Conservation (phyloP, 2,113 vertebrate genomes). For the Butorides virescens region DNA sequence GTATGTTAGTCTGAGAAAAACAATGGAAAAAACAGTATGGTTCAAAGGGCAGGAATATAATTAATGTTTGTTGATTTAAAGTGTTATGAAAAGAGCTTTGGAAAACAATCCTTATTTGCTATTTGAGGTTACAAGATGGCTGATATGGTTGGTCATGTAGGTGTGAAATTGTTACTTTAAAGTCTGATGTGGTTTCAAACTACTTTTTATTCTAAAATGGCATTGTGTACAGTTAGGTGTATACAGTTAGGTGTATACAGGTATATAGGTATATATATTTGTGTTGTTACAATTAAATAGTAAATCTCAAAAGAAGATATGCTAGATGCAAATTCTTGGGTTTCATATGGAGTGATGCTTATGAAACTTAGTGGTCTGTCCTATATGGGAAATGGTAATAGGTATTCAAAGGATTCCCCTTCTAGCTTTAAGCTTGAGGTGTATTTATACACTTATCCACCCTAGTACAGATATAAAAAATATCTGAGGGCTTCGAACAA, state of each 20-base stretch:
- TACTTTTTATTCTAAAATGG: not conserved
- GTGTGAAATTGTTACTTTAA: not conserved
- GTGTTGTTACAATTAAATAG: not conserved
- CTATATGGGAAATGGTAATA: not conserved
- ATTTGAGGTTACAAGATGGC: not conserved
- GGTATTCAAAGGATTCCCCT: not conserved
- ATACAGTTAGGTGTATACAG: too few species aligned
- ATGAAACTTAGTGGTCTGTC: not conserved
- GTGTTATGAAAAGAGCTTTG: not conserved
- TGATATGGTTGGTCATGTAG: not conserved
- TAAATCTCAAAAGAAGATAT: not conserved
- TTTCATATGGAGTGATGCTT: not conserved
- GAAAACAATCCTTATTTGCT: not conserved
- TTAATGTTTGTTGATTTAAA: not conserved
- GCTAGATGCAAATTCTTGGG: not conserved
- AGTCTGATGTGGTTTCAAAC: not conserved
- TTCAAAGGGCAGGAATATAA: not conserved
- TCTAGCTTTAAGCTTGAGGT: not conserved
- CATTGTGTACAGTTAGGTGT: not conserved
- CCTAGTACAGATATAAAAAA: not conserved
- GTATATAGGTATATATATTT: too few species aligned
- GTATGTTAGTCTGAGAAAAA: not conserved
- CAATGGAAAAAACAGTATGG: not conserved
- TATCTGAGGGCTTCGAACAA: not conserved
- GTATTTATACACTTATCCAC: not conserved